Conservation (phyloP, 2,888 invertebrate species). For the Euspilapteryx auroguttella region DNA sequence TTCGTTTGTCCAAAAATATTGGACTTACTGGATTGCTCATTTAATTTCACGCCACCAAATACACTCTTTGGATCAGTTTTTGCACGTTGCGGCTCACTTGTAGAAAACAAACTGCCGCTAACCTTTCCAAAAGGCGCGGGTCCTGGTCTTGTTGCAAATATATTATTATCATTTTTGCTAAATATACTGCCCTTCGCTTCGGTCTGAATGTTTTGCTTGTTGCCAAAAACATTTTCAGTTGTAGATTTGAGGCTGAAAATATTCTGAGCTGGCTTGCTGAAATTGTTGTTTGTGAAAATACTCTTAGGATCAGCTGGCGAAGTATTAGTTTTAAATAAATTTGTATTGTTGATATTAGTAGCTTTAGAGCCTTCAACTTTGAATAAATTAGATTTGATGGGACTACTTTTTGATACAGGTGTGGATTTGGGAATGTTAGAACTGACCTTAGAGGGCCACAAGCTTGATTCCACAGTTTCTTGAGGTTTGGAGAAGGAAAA, state of each 20-base stretch:
- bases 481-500: constrained; percentile 46
- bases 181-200: too few relatives aligned
- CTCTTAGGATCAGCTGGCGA: background rate
- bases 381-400: background rate
- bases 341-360: too few relatives aligned
- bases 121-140: constrained; percentile 11
- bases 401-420: constrained; percentile 6
- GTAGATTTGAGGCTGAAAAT: constrained; percentile 9
- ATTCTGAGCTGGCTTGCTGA: constrained; percentile 13
- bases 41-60: constrained; percentile 22
- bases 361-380: too few relatives aligned
- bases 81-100: constrained; percentile 11
- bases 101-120: constrained; percentile 23
- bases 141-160: background rate
- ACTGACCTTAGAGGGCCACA: constrained; percentile 5
- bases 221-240: constrained; percentile 8
- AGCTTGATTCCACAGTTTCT: constrained; percentile 13
- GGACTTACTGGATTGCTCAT: constrained; percentile 8
- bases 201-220: constrained; percentile 14
- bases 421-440: constrained; percentile 2
- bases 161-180: background rate
- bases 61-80: constrained; percentile 19
- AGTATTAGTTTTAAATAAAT: too few relatives aligned
- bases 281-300: background rate
- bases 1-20: constrained; percentile 16